Conservation (phyloP, 2,888 invertebrate genomes). For the Ferdinandea cuprea region DNA sequence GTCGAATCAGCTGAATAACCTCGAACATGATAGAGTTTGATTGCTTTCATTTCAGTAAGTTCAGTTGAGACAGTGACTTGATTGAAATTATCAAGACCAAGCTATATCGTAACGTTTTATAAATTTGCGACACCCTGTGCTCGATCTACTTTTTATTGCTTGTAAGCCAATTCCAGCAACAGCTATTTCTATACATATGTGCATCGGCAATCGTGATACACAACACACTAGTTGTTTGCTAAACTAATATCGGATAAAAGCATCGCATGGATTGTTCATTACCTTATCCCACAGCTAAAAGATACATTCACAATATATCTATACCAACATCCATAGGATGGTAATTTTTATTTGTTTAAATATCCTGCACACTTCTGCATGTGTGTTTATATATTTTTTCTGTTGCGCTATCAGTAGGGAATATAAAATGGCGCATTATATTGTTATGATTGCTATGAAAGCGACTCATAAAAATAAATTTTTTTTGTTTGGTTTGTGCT, state of each 20-base stretch:
- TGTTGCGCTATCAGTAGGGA: constrained; percentile 9
- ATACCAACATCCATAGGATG: too few species aligned
- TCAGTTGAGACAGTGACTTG: too few species aligned
- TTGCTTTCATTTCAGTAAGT: too few species aligned
- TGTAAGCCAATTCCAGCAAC: background rate
- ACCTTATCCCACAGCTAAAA: background rate
- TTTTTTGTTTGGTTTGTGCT: constrained; percentile 2
- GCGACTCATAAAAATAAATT: constrained; percentile 22
- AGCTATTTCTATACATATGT: constrained; percentile 1
- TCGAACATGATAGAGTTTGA: too few species aligned
- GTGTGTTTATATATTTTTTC: constrained; percentile 5
- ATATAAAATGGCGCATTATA: constrained; percentile 40
- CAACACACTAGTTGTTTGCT: constrained; percentile 20
- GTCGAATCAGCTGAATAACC: too few species aligned
- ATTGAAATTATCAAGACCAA: too few species aligned
- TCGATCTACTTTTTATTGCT: background rate
- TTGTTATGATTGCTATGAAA: constrained; percentile 19
- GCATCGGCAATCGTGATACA: constrained; percentile 24
- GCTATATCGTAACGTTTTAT: too few species aligned
- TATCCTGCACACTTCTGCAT: constrained; percentile 23
- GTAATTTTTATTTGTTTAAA: background rate
- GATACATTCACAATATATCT: background rate
- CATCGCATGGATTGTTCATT: constrained; percentile 16
- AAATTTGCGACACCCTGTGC: constrained; percentile 8
- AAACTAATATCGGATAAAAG: constrained; percentile 25